A percentile compares a stretch with the other conserved stretches of the same genome.
Conservation (phyloP, 2,888 invertebrate genomes). For the Periphyllus acericola region DNA sequence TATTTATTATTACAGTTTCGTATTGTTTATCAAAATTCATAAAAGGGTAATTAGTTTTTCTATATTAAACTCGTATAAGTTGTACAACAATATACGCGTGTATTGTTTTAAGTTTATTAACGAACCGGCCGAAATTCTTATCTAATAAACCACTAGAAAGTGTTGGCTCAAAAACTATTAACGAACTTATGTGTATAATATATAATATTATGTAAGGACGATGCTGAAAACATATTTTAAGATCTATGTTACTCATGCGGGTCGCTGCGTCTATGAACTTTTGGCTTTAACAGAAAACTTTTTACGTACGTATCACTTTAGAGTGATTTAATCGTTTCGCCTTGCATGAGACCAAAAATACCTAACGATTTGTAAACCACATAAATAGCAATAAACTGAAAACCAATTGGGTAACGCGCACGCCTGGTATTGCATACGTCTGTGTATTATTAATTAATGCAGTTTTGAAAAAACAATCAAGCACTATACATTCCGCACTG, state of each 20-base stretch:
- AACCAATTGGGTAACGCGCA: too few relatives aligned
- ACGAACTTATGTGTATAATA: not conserved
- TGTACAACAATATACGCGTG: not conserved
- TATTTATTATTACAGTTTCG: not conserved
- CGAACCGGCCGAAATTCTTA: slow-evolving; percentile 2
- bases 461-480: too few relatives aligned
- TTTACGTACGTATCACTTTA: not conserved
- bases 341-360: not conserved
- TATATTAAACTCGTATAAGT: not conserved
- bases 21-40: not conserved
- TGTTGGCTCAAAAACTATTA: slow-evolving; percentile 34
- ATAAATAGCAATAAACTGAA: too few relatives aligned
- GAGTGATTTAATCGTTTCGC: not conserved
- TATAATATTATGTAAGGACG: not conserved
- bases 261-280: not conserved
- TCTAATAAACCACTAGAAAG: slow-evolving; percentile 18
- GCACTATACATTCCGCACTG: too few relatives aligned
- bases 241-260: not conserved
- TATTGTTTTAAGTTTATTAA: slow-evolving; percentile 38
- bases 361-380: too few relatives aligned
- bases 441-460: too few relatives aligned
- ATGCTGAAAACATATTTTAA: too few relatives aligned
- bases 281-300: not conserved
- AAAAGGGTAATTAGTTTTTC: not conserved
- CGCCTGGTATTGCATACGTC: too few relatives aligned